These are phyloP conservation scores for Endomychus coccineus DNA, from an alignment of 2,888 invertebrate species.

Conservation along the genomic window DNA sequence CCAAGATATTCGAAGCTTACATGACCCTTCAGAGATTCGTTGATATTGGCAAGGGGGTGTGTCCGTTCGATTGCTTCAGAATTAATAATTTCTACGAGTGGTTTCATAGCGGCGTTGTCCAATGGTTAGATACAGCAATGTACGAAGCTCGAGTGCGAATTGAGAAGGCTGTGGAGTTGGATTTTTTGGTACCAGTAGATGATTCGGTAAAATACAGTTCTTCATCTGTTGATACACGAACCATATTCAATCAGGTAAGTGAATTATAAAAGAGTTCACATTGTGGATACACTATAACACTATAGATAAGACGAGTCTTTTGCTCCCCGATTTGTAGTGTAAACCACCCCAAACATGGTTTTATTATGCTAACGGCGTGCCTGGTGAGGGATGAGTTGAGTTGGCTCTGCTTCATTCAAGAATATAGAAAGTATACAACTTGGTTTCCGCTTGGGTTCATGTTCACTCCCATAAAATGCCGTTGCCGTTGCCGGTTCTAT, in stretches of 20 bases:
- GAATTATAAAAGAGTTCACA: too few relatives aligned
- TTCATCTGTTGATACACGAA: conserved; percentile 87
- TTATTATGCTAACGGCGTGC: too few relatives aligned
- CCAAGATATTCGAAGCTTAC: conserved; percentile 87
- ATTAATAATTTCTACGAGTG: conserved; percentile 74
- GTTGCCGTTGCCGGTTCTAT: too few relatives aligned
- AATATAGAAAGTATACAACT: too few relatives aligned
- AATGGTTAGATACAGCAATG: conserved; percentile 90
- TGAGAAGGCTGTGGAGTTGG: conserved; percentile 83
- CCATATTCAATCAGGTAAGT: conserved; percentile 76
- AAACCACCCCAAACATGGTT: too few relatives aligned
- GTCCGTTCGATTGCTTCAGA: conserved; percentile 58
- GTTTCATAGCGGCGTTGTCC: conserved; percentile 88
- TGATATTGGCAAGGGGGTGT: conserved; percentile 59
- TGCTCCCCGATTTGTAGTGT: too few relatives aligned
- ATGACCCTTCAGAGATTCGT: conserved; percentile 82
- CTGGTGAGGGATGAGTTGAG: too few relatives aligned
- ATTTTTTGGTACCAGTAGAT: conserved; percentile 71
- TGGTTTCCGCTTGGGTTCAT: too few relatives aligned
- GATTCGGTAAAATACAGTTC: conserved; percentile 86
- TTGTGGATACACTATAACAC: too few relatives aligned
- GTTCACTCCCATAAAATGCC: too few relatives aligned
- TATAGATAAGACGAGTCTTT: too few relatives aligned
- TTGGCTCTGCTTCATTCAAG: too few relatives aligned
- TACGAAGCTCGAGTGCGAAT: conserved; percentile 82